Evolutionary conservation across 2,113 vertebrate genomes (phyloP).

Genomic region (Aythya baeri): DNA sequence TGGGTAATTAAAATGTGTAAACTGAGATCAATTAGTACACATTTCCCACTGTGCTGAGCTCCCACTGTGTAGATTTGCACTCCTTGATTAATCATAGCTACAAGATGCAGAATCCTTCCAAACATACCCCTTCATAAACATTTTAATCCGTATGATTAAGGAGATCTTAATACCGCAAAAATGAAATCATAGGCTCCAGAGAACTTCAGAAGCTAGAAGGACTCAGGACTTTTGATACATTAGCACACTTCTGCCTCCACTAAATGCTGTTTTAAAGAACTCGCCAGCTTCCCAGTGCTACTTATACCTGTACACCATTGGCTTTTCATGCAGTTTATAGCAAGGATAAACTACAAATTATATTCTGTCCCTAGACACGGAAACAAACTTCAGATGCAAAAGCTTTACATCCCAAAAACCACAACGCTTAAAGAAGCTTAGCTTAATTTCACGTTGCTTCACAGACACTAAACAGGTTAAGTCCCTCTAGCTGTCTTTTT

Average conservation of each 20-base stretch:
- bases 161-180: neutral
- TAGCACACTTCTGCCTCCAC: neutral
- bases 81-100: neutral
- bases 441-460: neutral
- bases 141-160: neutral
- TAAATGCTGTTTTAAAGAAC: neutral
- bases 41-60: neutral
- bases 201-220: neutral
- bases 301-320: neutral
- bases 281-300: neutral
- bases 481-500: neutral
- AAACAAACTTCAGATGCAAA: neutral
- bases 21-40: neutral
- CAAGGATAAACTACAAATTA: neutral
- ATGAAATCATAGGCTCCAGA: neutral
- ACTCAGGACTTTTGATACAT: neutral
- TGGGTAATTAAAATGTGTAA: neutral
- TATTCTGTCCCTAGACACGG: neutral
- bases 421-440: neutral
- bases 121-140: neutral
- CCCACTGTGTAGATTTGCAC: neutral
- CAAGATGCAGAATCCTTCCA: slow-evolving; percentile 1
- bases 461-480: neutral
- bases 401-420: neutral
- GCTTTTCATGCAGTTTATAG: neutral